Evolutionary conservation across 2,113 vertebrate species (phyloP).

Genomic region (Anolis carolinensis): DNA sequence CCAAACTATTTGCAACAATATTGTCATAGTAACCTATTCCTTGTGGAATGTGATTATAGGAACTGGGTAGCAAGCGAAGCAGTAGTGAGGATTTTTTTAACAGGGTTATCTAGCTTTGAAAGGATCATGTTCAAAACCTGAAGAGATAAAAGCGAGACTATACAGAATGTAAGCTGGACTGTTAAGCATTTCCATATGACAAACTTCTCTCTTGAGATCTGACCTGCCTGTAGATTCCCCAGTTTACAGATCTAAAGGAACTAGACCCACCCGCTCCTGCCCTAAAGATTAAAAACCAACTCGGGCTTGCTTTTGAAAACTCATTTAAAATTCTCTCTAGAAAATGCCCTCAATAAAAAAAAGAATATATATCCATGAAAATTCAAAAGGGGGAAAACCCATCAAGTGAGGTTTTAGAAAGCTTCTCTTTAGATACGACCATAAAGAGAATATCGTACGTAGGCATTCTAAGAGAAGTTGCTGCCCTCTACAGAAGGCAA

Average conservation of each 20-base stretch:
- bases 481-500: conserved; percentile 41
- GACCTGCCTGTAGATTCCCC: conserved; percentile 73
- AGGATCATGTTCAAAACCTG: conserved; percentile 80
- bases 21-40: conserved; percentile 73
- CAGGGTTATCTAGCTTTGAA: conserved; percentile 80
- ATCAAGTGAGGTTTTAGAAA: conserved; percentile 46
- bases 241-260: conserved; percentile 72
- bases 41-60: conserved; percentile 56
- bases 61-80: conserved; percentile 55
- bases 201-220: conserved; percentile 76
- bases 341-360: conserved; percentile 60
- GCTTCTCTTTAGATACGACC: conserved; percentile 51
- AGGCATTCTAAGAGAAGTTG: conserved; percentile 55
- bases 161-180: conserved; percentile 72
- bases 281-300: conserved; percentile 50
- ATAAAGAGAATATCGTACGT: conserved; percentile 53
- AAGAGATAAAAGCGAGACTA: conserved; percentile 78
- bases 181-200: conserved; percentile 80
- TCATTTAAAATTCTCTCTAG: conserved; percentile 64
- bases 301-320: conserved; percentile 68
- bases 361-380: conserved; percentile 53
- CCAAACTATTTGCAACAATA: conserved; percentile 56
- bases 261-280: conserved; percentile 48
- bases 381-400: conserved; percentile 45
- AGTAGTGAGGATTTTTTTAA: conserved; percentile 60